These are phyloP conservation scores for Sminthurides aquaticus DNA, from an alignment of 2,888 invertebrate species.

Conservation along the genomic window DNA sequence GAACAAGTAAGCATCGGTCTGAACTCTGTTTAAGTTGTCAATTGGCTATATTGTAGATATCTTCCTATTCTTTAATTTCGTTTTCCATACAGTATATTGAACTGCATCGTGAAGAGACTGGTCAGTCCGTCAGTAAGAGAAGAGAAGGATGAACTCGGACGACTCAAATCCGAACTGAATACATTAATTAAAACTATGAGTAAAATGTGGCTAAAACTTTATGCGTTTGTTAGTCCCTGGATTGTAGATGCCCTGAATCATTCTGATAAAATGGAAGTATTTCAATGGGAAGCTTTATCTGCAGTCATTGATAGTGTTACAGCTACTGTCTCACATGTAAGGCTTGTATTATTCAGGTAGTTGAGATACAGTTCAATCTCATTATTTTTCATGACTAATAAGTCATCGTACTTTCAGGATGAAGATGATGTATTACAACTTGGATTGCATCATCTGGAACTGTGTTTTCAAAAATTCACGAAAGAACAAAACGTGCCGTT, in stretches of 20 bases:
- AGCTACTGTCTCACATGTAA: conserved; percentile 37
- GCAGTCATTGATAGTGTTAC: conserved; percentile 36
- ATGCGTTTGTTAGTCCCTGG: conserved; percentile 35
- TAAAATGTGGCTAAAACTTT: conserved; percentile 31
- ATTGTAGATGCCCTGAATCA: conserved; percentile 30
- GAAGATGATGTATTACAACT: conserved; percentile 33
- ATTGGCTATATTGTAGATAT: too few relatives aligned
- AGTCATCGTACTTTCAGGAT: conserved; percentile 36
- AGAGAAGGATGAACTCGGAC: conserved; percentile 35
- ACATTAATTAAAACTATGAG: conserved; percentile 30
- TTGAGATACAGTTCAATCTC: too few relatives aligned
- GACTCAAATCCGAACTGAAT: conserved; percentile 34
- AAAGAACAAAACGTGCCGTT: conserved; percentile 28
- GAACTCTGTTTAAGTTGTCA: too few relatives aligned
- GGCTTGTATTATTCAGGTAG: too few relatives aligned
- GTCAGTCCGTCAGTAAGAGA: conserved; percentile 22
- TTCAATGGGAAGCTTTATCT: conserved; percentile 39
- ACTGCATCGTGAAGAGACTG: conserved; percentile 32
- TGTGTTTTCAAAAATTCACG: conserved; percentile 31
- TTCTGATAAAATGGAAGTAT: conserved; percentile 29
- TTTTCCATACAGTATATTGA: conserved; percentile 29
- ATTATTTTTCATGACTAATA: too few relatives aligned
- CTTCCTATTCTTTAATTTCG: too few relatives aligned
- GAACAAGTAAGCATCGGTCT: conserved; percentile 21
- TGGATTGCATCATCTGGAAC: conserved; percentile 35